These are phyloP conservation scores for Diplogasteroides magnus DNA, from an alignment of 1,140 invertebrate species.

Conservation along the genomic window DNA sequence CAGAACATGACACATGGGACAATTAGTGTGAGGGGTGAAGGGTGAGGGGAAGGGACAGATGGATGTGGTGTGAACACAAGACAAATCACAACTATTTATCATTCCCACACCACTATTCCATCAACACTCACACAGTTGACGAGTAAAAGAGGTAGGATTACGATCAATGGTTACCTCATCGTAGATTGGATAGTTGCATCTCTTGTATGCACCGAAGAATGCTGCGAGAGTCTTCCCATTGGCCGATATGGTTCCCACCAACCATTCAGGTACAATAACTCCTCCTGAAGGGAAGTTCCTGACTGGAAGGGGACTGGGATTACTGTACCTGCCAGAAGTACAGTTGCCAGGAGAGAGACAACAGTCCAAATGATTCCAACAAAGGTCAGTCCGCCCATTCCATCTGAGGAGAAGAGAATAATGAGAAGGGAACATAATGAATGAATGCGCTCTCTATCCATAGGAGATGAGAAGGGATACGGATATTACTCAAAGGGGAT, in stretches of 20 bases:
- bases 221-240: neutral
- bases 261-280: neutral
- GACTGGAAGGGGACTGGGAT: neutral
- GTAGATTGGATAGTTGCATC: constrained; percentile 16
- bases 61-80: neutral
- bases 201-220: constrained; percentile 13
- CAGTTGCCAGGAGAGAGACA: neutral
- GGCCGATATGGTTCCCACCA: neutral
- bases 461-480: neutral
- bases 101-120: no score
- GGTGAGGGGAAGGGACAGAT: neutral
- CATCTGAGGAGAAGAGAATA: neutral
- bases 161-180: neutral
- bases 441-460: neutral
- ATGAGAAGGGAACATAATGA: neutral
- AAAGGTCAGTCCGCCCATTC: neutral
- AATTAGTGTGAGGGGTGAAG: no score
- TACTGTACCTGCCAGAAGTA: neutral
- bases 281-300: neutral
- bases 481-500: neutral
- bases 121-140: neutral
- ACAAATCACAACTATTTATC: no score
- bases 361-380: neutral
- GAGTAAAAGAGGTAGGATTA: neutral
- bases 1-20: no score